Evolutionary conservation across 2,113 vertebrate species (phyloP).

Genomic region (Paratilapia polleni): DNA sequence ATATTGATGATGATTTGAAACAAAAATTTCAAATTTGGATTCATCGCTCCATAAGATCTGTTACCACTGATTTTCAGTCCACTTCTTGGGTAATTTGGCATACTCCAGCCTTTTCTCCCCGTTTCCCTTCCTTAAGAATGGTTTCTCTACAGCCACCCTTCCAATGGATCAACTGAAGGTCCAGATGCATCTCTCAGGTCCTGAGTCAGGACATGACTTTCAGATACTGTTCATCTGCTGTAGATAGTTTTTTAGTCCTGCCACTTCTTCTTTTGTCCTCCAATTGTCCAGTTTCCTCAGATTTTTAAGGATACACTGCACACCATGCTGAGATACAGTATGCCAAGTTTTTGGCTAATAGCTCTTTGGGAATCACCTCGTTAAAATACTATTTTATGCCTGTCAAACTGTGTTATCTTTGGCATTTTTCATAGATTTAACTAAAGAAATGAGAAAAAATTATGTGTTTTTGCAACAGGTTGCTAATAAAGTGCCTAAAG

Average conservation of each 20-base stretch:
- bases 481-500: no score
- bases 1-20: no score
- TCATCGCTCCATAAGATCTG: no score
- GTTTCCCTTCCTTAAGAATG: no score
- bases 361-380: neutral
- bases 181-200: no score
- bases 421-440: neutral
- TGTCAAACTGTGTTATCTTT: neutral
- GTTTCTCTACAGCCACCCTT: no score
- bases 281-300: neutral
- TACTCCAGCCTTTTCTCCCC: no score
- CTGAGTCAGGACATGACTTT: neutral
- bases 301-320: neutral
- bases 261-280: neutral
- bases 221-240: neutral
- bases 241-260: neutral
- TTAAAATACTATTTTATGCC: neutral
- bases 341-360: neutral
- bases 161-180: no score
- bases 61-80: no score
- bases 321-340: neutral
- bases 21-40: no score
- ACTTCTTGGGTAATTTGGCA: no score
- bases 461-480: no score
- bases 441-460: neutral